Percentiles rank a stretch among this genome's conserved stretches.
phyloP scores from a whole-genome alignment of 2,113 vertebrate species.

The Caloenas nicobarica region DNA sequence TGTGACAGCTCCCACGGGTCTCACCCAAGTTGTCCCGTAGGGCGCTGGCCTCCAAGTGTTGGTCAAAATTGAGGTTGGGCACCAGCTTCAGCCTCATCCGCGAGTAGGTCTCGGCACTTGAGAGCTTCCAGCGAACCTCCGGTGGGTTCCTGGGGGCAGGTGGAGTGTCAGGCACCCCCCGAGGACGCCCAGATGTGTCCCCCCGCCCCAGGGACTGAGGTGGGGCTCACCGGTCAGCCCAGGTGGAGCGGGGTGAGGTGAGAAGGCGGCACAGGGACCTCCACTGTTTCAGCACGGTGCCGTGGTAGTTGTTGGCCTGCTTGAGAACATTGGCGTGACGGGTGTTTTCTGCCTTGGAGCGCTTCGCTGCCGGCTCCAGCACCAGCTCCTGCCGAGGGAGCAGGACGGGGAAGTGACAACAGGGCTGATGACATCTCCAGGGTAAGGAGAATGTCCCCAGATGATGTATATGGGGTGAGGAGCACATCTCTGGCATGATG shows the following conservation, averaged over 20 bases:
- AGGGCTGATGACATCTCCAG: background rate
- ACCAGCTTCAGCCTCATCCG: constrained; percentile 96
- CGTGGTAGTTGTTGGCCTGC: constrained; percentile 84
- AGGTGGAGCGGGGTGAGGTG: constrained; percentile 85
- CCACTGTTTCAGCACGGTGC: constrained; percentile 88
- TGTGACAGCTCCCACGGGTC: background rate
- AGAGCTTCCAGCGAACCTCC: constrained; percentile 86
- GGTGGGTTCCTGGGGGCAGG: constrained; percentile 75
- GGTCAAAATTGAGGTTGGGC: constrained; percentile 90
- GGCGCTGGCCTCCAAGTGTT: constrained; percentile 92
- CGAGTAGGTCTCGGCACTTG: constrained; percentile 91
- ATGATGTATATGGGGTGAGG: background rate
- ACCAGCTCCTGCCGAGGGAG: constrained; percentile 79
- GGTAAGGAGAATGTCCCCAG: background rate
- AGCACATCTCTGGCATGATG: rapidly evolving
- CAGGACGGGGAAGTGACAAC: rapidly evolving
- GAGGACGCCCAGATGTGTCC: rapidly evolving
- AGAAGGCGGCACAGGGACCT: constrained; percentile 83
- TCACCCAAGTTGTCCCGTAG: constrained; percentile 93
- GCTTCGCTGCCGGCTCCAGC: constrained; percentile 81
- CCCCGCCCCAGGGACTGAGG: rapidly evolving
- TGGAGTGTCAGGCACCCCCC: background rate
- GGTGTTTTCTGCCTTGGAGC: constrained; percentile 79
- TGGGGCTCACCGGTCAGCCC: constrained; percentile 83
- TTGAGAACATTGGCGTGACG: constrained; percentile 82